Conservation (phyloP, 2,797 vertebrate genomes). For the Pangasius larnaudii region DNA sequence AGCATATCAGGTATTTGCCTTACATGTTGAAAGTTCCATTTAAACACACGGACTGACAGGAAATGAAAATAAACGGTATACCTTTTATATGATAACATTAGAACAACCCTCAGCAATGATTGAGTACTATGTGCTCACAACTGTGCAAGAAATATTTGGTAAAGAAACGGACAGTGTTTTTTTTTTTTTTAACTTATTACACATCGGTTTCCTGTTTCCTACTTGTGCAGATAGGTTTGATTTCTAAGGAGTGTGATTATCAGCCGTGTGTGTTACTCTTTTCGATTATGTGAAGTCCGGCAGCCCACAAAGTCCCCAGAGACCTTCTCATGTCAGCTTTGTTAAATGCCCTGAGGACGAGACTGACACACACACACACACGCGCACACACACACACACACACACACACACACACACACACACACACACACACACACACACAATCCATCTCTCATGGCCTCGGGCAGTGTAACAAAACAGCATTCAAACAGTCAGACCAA, state of each 20-base stretch:
- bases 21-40: background rate
- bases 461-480: conserved; percentile 47
- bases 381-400: conserved; percentile 38
- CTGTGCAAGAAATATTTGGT: background rate
- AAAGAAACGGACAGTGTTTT: background rate
- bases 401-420: conserved; percentile 35
- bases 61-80: background rate
- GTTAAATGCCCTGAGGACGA: conserved; percentile 46
- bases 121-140: background rate
- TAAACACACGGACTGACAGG: background rate
- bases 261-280: conserved; percentile 73
- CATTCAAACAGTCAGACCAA: conserved; percentile 65
- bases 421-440: conserved; percentile 38
- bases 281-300: conserved; percentile 69
- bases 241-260: conserved; percentile 80
- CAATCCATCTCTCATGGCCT: conserved; percentile 37
- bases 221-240: conserved; percentile 80
- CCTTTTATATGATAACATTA: background rate
- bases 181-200: background rate
- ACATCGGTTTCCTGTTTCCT: conserved; percentile 61
- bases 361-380: conserved; percentile 33
- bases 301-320: conserved; percentile 60
- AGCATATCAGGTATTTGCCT: background rate
- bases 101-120: background rate
- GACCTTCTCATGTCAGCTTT: conserved; percentile 45